Conservation (phyloP, 2,113 vertebrate species). For the Phyllostomus discolor region DNA sequence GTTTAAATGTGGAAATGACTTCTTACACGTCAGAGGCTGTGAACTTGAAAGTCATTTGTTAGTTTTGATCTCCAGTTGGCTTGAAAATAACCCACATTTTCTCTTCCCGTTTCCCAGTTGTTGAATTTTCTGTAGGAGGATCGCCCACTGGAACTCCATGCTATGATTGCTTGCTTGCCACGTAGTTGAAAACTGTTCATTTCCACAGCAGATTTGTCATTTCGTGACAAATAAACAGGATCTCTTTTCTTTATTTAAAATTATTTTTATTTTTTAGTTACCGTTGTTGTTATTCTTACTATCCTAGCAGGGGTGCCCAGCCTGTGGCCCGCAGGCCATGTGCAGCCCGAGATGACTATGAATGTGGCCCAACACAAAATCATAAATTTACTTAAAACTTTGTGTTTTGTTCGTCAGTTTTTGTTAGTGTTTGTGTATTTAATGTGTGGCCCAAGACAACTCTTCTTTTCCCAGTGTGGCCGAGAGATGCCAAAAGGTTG, state of each 20-base stretch:
- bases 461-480: no score
- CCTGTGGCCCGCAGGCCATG: no score
- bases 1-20: constrained; percentile 49
- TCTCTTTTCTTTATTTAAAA: background rate
- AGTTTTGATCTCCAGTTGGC: constrained; percentile 36
- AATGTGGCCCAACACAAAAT: no score
- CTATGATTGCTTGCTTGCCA: constrained; percentile 38
- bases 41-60: constrained; percentile 43
- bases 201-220: constrained; percentile 68
- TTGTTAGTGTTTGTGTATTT: no score
- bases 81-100: constrained; percentile 43
- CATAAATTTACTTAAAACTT: no score
- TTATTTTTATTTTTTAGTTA: background rate
- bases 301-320: background rate
- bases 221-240: constrained; percentile 57
- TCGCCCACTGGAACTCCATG: constrained; percentile 39
- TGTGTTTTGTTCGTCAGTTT: no score
- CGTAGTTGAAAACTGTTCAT: constrained; percentile 36
- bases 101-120: background rate
- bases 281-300: background rate
- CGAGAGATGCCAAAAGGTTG: no score
- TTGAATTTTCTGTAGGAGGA: background rate
- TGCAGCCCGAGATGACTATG: no score
- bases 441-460: no score
- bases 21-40: constrained; percentile 30